A percentile compares a stretch with the other conserved stretches of the same genome.
Evolutionary conservation across 1,140 invertebrate species (phyloP).

Genomic region (Cydia amplana): DNA sequence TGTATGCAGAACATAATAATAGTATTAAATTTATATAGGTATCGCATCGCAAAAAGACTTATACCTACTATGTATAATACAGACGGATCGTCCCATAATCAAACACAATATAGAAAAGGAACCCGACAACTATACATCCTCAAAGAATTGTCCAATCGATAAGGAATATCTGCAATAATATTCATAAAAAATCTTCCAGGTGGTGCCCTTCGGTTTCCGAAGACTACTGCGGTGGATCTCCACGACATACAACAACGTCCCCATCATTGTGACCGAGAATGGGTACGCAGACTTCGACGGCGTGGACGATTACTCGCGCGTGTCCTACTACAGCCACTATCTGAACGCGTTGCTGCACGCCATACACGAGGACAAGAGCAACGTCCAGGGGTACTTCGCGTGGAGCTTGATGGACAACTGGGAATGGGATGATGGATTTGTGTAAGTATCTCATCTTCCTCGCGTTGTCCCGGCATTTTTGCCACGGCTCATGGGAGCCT

Average conservation of each 20-base stretch:
- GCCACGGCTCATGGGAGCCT: too few species aligned
- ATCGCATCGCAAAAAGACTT: too few species aligned
- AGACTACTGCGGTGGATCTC: slow-evolving; percentile 83
- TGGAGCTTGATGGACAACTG: slow-evolving; percentile 90
- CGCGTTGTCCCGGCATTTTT: too few species aligned
- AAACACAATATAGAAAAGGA: too few species aligned
- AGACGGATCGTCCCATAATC: too few species aligned
- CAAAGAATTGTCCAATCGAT: not conserved
- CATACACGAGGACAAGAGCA: slow-evolving; percentile 82
- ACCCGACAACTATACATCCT: too few species aligned
- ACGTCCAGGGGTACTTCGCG: slow-evolving; percentile 85
- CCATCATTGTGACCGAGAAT: slow-evolving; percentile 88
- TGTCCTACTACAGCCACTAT: slow-evolving; percentile 82
- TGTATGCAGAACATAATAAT: too few species aligned
- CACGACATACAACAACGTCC: slow-evolving; percentile 83
- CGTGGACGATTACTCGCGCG: slow-evolving; percentile 72
- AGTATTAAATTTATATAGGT: too few species aligned
- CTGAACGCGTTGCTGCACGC: slow-evolving; percentile 76
- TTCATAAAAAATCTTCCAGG: slow-evolving; percentile 46
- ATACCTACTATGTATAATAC: too few species aligned
- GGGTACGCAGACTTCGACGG: slow-evolving; percentile 80
- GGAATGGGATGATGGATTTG: slow-evolving; percentile 84
- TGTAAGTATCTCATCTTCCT: slow-evolving; percentile 76
- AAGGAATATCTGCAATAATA: not conserved
- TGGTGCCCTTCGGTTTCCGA: slow-evolving; percentile 72